Conservation (phyloP, 2,888 invertebrate genomes). For the Caradrina kadenii region DNA sequence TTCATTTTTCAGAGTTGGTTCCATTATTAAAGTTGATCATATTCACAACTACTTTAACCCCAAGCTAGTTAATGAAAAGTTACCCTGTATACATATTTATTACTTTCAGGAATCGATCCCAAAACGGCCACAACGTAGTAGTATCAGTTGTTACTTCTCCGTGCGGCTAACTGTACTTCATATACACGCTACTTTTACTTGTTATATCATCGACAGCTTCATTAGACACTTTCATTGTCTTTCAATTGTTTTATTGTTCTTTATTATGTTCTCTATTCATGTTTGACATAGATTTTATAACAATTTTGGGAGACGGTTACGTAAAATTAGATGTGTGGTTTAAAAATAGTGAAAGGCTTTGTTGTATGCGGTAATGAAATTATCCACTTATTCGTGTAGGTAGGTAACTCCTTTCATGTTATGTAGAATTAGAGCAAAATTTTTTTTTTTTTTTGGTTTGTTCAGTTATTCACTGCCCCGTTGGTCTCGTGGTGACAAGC, state of each 20-base stretch:
- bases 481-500: too few relatives aligned
- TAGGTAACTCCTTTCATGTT: background rate
- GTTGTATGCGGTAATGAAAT: slow-evolving; percentile 2
- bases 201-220: slow-evolving; percentile 41
- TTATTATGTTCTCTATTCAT: slow-evolving; percentile 53
- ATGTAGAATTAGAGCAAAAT: background rate
- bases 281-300: slow-evolving; percentile 47
- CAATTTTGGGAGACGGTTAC: slow-evolving; percentile 38
- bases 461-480: too few relatives aligned
- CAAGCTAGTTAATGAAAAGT: too few relatives aligned
- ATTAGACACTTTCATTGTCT: slow-evolving; percentile 52
- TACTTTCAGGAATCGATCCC: too few relatives aligned
- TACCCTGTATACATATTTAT: too few relatives aligned
- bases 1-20: too few relatives aligned
- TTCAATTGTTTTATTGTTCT: slow-evolving; percentile 48
- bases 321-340: slow-evolving; percentile 32
- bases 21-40: too few relatives aligned
- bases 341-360: slow-evolving; percentile 28
- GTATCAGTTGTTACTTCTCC: background rate
- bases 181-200: slow-evolving; percentile 59
- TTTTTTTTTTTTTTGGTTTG: too few relatives aligned
- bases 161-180: slow-evolving; percentile 1
- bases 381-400: background rate
- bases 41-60: too few relatives aligned
- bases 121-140: too few relatives aligned